phyloP scores from a whole-genome alignment of 1,140 invertebrate species.

The Himalopsyche phryganea region DNA sequence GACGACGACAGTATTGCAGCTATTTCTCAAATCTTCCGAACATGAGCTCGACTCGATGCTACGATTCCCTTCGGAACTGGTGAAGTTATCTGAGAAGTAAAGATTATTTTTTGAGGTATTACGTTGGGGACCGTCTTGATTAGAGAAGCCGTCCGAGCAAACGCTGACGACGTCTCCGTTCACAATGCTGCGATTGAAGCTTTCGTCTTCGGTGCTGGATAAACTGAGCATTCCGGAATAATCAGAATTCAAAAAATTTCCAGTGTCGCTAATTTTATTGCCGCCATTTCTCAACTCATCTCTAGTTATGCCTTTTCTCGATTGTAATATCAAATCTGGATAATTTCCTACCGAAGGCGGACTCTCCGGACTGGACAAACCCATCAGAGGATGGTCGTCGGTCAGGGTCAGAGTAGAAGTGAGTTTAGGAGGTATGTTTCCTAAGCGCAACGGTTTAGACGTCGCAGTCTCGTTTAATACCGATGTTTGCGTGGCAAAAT shows the following conservation, averaged over 20 bases:
- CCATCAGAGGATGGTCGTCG: constrained; percentile 32
- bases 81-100: constrained; percentile 31
- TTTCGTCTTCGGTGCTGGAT: constrained; percentile 32
- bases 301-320: constrained; percentile 11
- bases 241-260: constrained; percentile 24
- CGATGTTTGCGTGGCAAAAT: too few relatives aligned
- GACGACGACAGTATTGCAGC: background rate
- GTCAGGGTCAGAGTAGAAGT: constrained; percentile 29
- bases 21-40: constrained; percentile 15
- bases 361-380: constrained; percentile 33
- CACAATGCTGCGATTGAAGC: constrained; percentile 26
- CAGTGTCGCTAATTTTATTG: constrained; percentile 3
- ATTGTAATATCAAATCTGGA: constrained; percentile 27
- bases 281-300: background rate
- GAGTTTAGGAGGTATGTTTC: constrained; percentile 11
- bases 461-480: too few relatives aligned
- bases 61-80: constrained; percentile 22
- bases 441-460: constrained; percentile 7
- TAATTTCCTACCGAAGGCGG: constrained; percentile 29
- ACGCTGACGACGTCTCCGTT: constrained; percentile 28
- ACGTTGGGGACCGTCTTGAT: constrained; percentile 23
- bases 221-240: constrained; percentile 28
- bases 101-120: constrained; percentile 34
- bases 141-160: constrained; percentile 28
- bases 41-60: constrained; percentile 20